phyloP scores from a whole-genome alignment of 2,113 vertebrate species.

The Pterocles burchelli region DNA sequence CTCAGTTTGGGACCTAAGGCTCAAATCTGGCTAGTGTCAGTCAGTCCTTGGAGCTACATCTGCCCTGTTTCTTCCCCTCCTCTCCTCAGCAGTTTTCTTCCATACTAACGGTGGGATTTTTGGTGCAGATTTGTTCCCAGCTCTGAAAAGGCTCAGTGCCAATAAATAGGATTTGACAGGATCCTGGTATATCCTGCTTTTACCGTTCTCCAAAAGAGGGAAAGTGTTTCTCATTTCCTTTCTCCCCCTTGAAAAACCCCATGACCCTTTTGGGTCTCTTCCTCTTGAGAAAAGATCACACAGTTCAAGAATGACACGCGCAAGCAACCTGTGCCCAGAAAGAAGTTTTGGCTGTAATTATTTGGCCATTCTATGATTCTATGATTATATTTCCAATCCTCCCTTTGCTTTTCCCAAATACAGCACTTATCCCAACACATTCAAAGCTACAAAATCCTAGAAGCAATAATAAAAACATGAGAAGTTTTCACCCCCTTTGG shows the following conservation, averaged over 20 bases:
- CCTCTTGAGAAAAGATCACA: slow-evolving; percentile 41
- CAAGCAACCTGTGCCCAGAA: slow-evolving; percentile 34
- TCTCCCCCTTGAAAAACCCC: not conserved
- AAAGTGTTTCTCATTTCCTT: slow-evolving; percentile 67
- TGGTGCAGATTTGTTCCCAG: not conserved
- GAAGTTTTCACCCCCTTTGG: not conserved
- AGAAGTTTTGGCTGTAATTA: not conserved
- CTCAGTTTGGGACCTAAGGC: not conserved
- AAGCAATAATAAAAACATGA: not conserved
- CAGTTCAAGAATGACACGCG: slow-evolving; percentile 2
- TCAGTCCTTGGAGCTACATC: not conserved
- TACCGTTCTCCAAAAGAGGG: slow-evolving; percentile 57
- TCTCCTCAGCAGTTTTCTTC: not conserved
- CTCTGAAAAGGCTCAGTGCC: not conserved
- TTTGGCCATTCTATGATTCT: too few relatives aligned
- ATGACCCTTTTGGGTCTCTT: slow-evolving; percentile 42
- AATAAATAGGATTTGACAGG: slow-evolving; percentile 18
- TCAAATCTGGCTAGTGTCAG: not conserved
- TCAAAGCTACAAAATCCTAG: not conserved
- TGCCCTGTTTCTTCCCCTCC: not conserved
- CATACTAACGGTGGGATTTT: not conserved
- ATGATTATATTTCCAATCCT: not conserved
- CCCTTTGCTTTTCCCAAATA: not conserved
- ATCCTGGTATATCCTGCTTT: slow-evolving; percentile 64
- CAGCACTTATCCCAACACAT: not conserved